A percentile compares a stretch with the other conserved stretches of the same genome.
These are phyloP conservation scores for Dusona sp. DNA, from an alignment of 2,888 invertebrate species.

Conservation along the genomic window DNA sequence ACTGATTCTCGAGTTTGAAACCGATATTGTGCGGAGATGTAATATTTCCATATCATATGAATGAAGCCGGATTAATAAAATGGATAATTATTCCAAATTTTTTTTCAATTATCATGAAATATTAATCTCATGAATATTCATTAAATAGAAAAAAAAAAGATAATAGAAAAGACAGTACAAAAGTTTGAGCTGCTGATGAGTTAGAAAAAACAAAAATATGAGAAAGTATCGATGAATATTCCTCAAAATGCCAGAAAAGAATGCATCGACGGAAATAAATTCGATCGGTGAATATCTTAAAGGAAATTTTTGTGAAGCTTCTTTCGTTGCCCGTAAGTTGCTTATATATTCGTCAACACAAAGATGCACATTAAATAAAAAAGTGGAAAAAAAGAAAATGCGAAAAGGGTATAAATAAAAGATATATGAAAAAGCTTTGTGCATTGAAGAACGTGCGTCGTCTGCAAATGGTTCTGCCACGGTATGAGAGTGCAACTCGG, in stretches of 20 bases:
- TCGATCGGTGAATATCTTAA: too few species aligned
- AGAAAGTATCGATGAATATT: too few species aligned
- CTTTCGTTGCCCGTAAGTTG: too few species aligned
- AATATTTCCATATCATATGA: background rate
- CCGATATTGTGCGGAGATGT: constrained; percentile 17
- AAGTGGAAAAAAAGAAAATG: background rate
- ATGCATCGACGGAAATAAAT: background rate
- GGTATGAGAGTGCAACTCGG: constrained; percentile 24
- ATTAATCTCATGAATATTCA: background rate
- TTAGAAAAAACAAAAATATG: too few species aligned
- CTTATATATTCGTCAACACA: too few species aligned
- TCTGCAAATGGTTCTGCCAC: constrained; percentile 45
- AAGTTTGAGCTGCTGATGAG: too few species aligned
- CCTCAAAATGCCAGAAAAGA: background rate
- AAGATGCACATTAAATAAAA: too few species aligned
- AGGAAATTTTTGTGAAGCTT: too few species aligned
- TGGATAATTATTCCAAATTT: background rate
- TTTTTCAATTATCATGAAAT: background rate
- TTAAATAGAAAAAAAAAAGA: background rate
- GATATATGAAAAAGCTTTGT: constrained; percentile 3
- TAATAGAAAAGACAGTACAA: too few species aligned
- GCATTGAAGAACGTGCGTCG: constrained; percentile 41
- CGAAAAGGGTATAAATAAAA: background rate
- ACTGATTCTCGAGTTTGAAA: constrained; percentile 36
- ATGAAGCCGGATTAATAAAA: background rate